Base-by-base conservation (phyloP, 2,888 invertebrate genomes). In the Crematogaster levior region DNA sequence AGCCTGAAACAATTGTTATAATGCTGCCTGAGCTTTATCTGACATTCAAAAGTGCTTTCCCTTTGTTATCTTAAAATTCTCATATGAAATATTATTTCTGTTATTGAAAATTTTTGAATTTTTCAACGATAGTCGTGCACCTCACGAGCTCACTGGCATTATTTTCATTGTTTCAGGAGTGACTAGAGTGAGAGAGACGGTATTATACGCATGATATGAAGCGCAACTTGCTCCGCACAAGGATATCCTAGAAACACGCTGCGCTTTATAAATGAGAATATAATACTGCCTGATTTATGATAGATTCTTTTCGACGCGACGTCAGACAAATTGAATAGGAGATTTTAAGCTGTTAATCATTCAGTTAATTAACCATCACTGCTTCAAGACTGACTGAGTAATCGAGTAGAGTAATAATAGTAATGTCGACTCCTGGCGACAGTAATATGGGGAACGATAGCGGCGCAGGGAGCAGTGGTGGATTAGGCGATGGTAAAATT, bases 161-260 rank as follows among this genome's bases (percentile, higher is more conserved):
- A 94, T 94, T 94, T 94, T 94, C 93, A 95, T 95, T 95, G 95
- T 96, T 96, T 95, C 96, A 96, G 96, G 95, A 95, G 95, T 94
- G 95, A 94, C 93, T 93, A 93, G 92, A 92, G 88, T 89, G 87
- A 86, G 88, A 86, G 88, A 87, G 85, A 88, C 84, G 90, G 82
- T 89, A 90, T 90, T 89, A 82, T 89, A 89, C 88, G 82, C 85
- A 86, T 85, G 87, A 88, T 91, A 87, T 84, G 80, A 90, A 86
- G 84, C 82, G 86, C 86, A 84, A 83, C 74, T 85, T 66, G 82
- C 82, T 82, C 84, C 80, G 40, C 84, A 85, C 85, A 88, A 86
- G 89, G 86, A 88, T 81, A 84, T 90, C 63, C 87, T 84, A 85
- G 84, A 84, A 73, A 84, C 77, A 84, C 75, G 81, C 84, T 87